These are phyloP conservation scores for Archaeoteleia sp. DNA, from an alignment of 2,888 invertebrate species.

Conservation along the genomic window DNA sequence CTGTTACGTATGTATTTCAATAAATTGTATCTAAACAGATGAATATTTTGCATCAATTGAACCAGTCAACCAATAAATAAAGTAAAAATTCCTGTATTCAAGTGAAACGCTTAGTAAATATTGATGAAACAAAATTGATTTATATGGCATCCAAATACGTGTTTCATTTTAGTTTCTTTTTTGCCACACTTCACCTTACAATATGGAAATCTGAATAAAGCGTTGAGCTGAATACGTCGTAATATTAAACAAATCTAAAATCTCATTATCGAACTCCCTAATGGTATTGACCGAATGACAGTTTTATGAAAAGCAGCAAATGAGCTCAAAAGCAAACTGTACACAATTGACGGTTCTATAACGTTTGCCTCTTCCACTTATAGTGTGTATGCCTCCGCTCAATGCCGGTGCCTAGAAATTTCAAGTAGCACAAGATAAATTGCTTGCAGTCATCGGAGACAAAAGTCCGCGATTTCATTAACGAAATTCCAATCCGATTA, in stretches of 20 bases:
- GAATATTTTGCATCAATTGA: too few species aligned
- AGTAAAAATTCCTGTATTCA: too few species aligned
- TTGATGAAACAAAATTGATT: too few species aligned
- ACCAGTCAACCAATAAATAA: too few species aligned
- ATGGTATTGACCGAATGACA: conserved; percentile 7
- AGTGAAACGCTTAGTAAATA: too few species aligned
- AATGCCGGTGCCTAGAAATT: neutral
- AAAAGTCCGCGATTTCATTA: conserved; percentile 27
- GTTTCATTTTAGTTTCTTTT: too few species aligned
- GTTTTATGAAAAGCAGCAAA: conserved; percentile 10
- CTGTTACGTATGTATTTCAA: too few species aligned
- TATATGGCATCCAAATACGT: too few species aligned
- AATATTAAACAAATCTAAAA: neutral
- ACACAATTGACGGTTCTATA: conserved; percentile 1
- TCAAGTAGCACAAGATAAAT: conserved; percentile 14
- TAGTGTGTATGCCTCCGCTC: neutral
- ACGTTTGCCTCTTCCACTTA: conserved; percentile 7
- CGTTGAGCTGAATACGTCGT: too few species aligned
- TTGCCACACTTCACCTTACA: too few species aligned
- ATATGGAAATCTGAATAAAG: too few species aligned
- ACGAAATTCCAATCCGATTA: conserved; percentile 26
- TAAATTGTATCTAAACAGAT: too few species aligned
- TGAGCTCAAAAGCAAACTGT: conserved; percentile 5
- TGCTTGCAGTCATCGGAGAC: conserved; percentile 16
- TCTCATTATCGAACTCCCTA: conserved; percentile 2